Percentiles rank a stretch among this genome's conserved stretches.
Conservation (phyloP, 2,888 invertebrate species). For the Neoitamus cyanurus region DNA sequence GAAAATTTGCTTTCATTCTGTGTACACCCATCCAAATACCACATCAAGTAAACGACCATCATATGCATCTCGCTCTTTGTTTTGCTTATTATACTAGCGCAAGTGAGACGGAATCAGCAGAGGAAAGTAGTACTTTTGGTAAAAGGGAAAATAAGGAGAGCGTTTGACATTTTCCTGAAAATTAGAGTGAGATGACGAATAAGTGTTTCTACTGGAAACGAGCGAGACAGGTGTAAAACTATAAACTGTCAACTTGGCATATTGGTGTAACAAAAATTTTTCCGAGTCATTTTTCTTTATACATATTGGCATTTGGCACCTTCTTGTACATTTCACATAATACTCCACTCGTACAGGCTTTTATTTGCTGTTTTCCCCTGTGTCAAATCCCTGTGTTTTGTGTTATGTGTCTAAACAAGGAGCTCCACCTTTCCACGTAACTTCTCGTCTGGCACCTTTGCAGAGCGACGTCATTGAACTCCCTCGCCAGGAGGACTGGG, state of each 20-base stretch:
- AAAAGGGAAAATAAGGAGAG: background rate
- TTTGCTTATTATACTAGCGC: background rate
- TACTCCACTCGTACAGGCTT: background rate
- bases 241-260: slow-evolving; percentile 53
- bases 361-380: background rate
- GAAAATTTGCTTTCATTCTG: slow-evolving; percentile 12
- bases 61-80: background rate
- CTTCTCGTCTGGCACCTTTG: background rate
- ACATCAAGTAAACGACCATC: background rate
- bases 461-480: slow-evolving; percentile 35
- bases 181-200: background rate
- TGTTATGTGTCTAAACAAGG: slow-evolving; percentile 28
- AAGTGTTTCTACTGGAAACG: background rate
- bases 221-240: background rate
- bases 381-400: slow-evolving; percentile 21
- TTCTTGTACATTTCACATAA: background rate
- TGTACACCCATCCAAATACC: background rate
- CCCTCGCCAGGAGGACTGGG: background rate
- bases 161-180: slow-evolving; percentile 12
- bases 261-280: slow-evolving; percentile 25
- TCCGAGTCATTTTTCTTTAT: slow-evolving; percentile 7
- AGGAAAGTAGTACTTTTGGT: background rate
- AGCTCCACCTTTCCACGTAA: slow-evolving; percentile 31
- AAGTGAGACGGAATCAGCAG: background rate
- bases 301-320: background rate